Conservation (phyloP, 2,113 vertebrate genomes). For the Oryzias woworae region DNA sequence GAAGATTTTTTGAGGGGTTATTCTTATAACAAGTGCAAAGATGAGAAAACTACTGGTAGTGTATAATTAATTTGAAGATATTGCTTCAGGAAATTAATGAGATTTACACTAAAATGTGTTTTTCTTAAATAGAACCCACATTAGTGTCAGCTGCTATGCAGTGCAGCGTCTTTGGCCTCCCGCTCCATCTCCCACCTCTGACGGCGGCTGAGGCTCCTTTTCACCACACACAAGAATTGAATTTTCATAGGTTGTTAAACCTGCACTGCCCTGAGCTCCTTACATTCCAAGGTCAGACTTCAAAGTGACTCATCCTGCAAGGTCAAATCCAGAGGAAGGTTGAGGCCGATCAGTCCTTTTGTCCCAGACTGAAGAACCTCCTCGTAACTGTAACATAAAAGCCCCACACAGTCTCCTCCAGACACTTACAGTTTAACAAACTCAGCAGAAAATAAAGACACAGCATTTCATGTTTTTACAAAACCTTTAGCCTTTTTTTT, state of each 20-base stretch:
- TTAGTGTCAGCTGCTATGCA: constrained; percentile 27
- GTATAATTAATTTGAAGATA: constrained; percentile 2
- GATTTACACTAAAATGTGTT: neutral
- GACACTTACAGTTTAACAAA: constrained; percentile 32
- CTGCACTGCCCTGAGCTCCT: constrained; percentile 44
- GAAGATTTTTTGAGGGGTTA: too few species aligned
- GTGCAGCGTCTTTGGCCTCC: constrained; percentile 21
- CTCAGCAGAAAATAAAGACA: constrained; percentile 9
- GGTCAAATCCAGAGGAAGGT: constrained; percentile 54
- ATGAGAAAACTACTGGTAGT: neutral
- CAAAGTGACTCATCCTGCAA: constrained; percentile 55
- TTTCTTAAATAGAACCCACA: neutral
- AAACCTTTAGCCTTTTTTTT: neutral
- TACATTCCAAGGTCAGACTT: constrained; percentile 48
- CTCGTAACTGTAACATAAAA: constrained; percentile 32
- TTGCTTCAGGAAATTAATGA: neutral
- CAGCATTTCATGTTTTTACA: neutral
- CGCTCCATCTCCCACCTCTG: constrained; percentile 29
- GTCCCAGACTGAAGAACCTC: constrained; percentile 21
- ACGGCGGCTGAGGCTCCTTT: constrained; percentile 59
- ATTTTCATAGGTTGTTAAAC: constrained; percentile 45
- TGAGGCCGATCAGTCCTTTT: constrained; percentile 28
- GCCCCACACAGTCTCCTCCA: constrained; percentile 43
- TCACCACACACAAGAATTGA: constrained; percentile 40
- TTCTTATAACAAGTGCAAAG: too few species aligned